phyloP scores from a whole-genome alignment of 2,113 vertebrate species.

The Probosciger aterrimus region DNA sequence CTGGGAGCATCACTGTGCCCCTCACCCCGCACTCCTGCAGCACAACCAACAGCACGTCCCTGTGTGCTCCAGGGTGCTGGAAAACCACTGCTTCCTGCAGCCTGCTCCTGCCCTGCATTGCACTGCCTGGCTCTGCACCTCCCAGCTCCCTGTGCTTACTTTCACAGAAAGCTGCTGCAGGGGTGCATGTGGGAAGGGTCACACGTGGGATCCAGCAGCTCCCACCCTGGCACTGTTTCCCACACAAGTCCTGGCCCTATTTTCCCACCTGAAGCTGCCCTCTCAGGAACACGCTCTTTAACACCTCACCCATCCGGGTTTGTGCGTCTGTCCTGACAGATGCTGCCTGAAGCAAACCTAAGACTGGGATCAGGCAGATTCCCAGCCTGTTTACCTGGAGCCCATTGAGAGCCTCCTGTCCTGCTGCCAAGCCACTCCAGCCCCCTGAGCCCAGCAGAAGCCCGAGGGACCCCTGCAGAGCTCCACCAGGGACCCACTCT shows the following conservation, averaged over 20 bases:
- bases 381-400: background rate
- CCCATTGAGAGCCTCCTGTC: background rate
- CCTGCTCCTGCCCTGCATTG: background rate
- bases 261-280: background rate
- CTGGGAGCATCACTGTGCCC: rapidly evolving
- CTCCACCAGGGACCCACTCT: background rate
- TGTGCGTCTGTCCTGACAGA: background rate
- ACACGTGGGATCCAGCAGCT: background rate
- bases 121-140: background rate
- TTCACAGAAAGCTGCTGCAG: background rate
- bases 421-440: background rate
- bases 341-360: background rate
- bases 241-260: background rate
- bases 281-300: background rate
- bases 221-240: background rate
- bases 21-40: rapidly evolving
- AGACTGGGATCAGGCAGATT: background rate
- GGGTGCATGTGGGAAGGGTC: background rate
- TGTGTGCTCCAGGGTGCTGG: background rate
- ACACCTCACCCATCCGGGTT: conserved; percentile 17
- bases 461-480: background rate
- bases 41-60: rapidly evolving
- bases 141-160: background rate
- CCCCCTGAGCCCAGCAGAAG: background rate
- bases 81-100: background rate